Evolutionary conservation across 2,888 invertebrate genomes (phyloP).

Genomic region (Cantharis nigra): DNA sequence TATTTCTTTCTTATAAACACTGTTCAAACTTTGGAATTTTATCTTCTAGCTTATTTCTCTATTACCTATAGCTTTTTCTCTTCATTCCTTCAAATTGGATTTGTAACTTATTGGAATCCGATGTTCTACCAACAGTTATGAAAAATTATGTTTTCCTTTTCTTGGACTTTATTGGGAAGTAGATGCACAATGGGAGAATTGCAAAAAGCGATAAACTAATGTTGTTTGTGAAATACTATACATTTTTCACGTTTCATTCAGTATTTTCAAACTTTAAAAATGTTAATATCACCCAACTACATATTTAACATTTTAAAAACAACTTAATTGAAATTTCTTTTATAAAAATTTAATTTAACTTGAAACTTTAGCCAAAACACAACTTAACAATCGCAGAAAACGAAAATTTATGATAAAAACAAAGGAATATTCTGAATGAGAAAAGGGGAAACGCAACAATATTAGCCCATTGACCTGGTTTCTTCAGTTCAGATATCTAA

Average conservation of each 20-base stretch:
- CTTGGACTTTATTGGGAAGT: not conserved
- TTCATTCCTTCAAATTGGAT: not conserved
- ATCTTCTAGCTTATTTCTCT: not conserved
- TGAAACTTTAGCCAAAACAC: too few species aligned
- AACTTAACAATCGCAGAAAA: too few species aligned
- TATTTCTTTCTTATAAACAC: not conserved
- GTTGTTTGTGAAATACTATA: not conserved
- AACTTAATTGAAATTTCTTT: too few species aligned
- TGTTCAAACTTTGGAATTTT: not conserved
- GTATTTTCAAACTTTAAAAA: not conserved
- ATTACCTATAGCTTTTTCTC: not conserved
- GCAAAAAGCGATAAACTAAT: not conserved
- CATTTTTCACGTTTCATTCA: not conserved
- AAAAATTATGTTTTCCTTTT: not conserved
- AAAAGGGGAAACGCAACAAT: too few species aligned
- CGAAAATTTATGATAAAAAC: too few species aligned
- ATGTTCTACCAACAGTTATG: not conserved
- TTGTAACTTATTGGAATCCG: not conserved
- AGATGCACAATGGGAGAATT: not conserved
- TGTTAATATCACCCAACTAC: too few species aligned
- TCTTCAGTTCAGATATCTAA: too few species aligned
- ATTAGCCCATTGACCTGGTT: too few species aligned
- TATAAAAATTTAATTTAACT: too few species aligned
- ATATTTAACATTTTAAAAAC: too few species aligned
- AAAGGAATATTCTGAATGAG: too few species aligned